phyloP scores from a whole-genome alignment of 2,888 invertebrate species.

The Erebia palarica region DNA sequence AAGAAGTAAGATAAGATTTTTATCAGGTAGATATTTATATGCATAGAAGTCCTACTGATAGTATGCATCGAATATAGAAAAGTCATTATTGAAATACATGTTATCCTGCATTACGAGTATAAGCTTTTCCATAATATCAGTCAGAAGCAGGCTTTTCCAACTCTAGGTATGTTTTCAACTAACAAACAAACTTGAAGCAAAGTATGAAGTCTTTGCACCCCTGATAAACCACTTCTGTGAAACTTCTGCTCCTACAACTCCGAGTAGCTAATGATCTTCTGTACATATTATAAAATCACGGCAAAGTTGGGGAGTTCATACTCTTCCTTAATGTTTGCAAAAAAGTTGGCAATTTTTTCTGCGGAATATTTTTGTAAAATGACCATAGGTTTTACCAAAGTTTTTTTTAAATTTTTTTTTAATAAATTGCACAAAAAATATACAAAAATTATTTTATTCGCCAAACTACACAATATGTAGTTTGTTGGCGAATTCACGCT shows the following conservation, averaged over 20 bases:
- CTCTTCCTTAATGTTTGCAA: neutral
- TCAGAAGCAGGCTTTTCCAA: constrained; percentile 5
- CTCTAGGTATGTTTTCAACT: neutral
- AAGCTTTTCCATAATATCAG: constrained; percentile 12
- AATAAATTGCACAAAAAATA: no score
- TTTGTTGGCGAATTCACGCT: no score
- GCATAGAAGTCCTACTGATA: no score
- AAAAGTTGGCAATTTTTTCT: neutral
- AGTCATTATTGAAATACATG: no score
- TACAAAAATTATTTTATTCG: no score
- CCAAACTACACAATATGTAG: no score
- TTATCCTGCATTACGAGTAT: neutral
- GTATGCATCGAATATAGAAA: no score
- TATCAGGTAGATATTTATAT: no score
- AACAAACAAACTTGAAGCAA: constrained; percentile 11
- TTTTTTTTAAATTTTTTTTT: no score
- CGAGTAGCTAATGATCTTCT: constrained; percentile 15
- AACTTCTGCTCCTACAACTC: constrained; percentile 6
- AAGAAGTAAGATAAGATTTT: no score
- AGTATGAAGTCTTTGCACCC: constrained; percentile 13
- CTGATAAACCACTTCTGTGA: constrained; percentile 15
- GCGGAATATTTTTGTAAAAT: no score
- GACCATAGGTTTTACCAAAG: no score
- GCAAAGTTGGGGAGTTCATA: neutral
- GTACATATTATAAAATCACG: neutral